These are phyloP conservation scores for Drosophila paranaensis DNA, from an alignment of 2,888 invertebrate species.

Conservation along the genomic window DNA sequence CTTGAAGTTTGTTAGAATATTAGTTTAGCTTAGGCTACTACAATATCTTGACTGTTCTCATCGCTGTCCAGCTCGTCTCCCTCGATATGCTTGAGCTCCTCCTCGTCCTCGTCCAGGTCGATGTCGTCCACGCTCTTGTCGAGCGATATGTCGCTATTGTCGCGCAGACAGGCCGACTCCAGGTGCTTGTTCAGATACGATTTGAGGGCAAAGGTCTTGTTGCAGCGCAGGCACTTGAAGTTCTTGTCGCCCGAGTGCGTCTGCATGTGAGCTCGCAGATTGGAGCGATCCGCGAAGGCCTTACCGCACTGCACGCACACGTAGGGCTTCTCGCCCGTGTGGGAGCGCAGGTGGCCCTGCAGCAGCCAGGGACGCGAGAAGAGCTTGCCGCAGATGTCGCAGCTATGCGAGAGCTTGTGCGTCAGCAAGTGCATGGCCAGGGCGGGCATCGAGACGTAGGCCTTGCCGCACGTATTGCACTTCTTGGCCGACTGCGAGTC, in stretches of 20 bases:
- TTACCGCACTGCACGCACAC: slow-evolving; percentile 97
- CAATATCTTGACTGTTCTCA: slow-evolving; percentile 84
- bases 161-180: slow-evolving; percentile 93
- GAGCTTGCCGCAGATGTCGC: slow-evolving; percentile 96
- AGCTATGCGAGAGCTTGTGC: slow-evolving; percentile 96
- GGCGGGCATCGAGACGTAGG: slow-evolving; percentile 99
- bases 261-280: slow-evolving; percentile 97
- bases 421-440: slow-evolving; percentile 97
- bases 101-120: slow-evolving; percentile 18
- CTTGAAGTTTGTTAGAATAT: slow-evolving; percentile 39
- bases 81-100: slow-evolving; percentile 17
- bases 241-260: slow-evolving; percentile 96
- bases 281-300: slow-evolving; percentile 97
- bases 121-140: slow-evolving; percentile 37
- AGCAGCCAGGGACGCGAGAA: slow-evolving; percentile 98
- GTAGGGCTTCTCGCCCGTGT: slow-evolving; percentile 97
- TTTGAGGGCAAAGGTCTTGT: slow-evolving; percentile 96
- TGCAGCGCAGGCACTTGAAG: slow-evolving; percentile 93
- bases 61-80: slow-evolving; percentile 82
- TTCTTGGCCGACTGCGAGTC: slow-evolving; percentile 98
- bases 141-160: slow-evolving; percentile 71
- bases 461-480: slow-evolving; percentile 97
- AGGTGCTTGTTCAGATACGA: slow-evolving; percentile 98
- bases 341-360: slow-evolving; percentile 94
- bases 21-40: slow-evolving; percentile 80